Evolutionary conservation across 2,113 vertebrate species (phyloP), one percentile per base, ranked within the genome.

Genomic region (Peromyscus californicus): DNA sequence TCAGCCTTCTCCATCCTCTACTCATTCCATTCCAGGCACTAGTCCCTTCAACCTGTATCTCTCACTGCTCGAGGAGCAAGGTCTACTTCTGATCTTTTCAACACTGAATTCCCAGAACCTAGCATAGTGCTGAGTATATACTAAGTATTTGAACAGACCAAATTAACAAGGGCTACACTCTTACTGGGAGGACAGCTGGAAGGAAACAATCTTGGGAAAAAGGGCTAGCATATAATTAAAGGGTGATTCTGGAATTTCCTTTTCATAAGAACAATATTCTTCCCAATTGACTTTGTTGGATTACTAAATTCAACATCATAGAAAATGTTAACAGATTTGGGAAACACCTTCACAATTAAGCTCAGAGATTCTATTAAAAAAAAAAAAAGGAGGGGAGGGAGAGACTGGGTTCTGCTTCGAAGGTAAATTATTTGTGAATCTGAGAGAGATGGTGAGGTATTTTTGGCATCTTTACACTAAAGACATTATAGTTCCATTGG

Each of bases 311-410:
- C 65, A 91, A 72, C 75, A 76, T 24, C 72, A 80, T 69, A 10
- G 90, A 87, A 89, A 57, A 82, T 36, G 2, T 79, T 59, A 91
- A 78, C 17, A 85, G 26, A 74, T 22, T 83, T 96, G 87, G 78
- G 82, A 82, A 95, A 26, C 39, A 48, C 16, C 76, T 8, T 29
- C 22, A 89, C 95, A 89, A 82, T 92, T 95, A 90, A 97, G 76
- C 10, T 13, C 70, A 96, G 70, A 89, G 17, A 51, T 84, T 75
- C 11, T 33, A 51, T 59, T 59, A 48, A 48, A n/a, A n/a, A n/a
- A n/a, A 48, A 42, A 31, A 65, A 42, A 11, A 87, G 4, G 39
- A 31, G n/a, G 17, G 92, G 85, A 31, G 78, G 17, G 0, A 67
- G 90, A 85, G 45, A 3, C 16, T 67, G 4, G 33, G 3, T 3